A percentile compares a stretch with the other conserved stretches of the same genome.
These are phyloP conservation scores for Oscheius sp. DNA, from an alignment of 1,140 invertebrate genomes.

Conservation along the genomic window DNA sequence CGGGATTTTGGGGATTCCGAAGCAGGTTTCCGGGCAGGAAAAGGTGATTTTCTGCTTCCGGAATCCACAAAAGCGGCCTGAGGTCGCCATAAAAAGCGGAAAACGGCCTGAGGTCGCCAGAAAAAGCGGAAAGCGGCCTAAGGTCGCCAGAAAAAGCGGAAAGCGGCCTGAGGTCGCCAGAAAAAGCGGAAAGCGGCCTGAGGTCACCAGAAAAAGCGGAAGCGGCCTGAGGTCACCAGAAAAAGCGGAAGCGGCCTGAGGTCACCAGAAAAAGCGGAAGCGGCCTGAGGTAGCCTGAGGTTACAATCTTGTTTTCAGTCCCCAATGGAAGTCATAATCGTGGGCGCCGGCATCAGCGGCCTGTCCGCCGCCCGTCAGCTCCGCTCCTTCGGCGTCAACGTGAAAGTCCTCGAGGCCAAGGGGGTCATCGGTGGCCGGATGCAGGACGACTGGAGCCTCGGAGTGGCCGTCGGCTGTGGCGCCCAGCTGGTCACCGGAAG, in stretches of 20 bases:
- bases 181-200: too few species aligned
- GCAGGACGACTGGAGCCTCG: constrained; percentile 59
- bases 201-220: neutral
- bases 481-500: constrained; percentile 63
- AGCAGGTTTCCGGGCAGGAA: neutral
- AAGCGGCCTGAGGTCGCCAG: too few species aligned
- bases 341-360: constrained; percentile 64
- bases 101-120: too few species aligned
- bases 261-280: neutral
- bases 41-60: constrained; percentile 12
- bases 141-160: neutral
- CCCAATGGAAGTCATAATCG: constrained; percentile 61
- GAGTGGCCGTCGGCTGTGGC: constrained; percentile 61
- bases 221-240: too few species aligned
- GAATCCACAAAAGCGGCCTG: constrained; percentile 7
- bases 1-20: constrained; percentile 61
- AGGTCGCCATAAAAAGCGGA: neutral
- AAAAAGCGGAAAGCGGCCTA: too few species aligned
- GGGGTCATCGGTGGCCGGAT: constrained; percentile 63
- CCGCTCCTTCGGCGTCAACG: constrained; percentile 62
- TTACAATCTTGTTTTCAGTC: constrained; percentile 15
- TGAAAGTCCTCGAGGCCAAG: constrained; percentile 64
- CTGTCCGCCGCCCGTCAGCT: constrained; percentile 64
- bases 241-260: too few species aligned
- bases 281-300: too few species aligned